Evolutionary conservation across 2,797 vertebrate genomes (phyloP).

Genomic region (Takifugu ocellatus): DNA sequence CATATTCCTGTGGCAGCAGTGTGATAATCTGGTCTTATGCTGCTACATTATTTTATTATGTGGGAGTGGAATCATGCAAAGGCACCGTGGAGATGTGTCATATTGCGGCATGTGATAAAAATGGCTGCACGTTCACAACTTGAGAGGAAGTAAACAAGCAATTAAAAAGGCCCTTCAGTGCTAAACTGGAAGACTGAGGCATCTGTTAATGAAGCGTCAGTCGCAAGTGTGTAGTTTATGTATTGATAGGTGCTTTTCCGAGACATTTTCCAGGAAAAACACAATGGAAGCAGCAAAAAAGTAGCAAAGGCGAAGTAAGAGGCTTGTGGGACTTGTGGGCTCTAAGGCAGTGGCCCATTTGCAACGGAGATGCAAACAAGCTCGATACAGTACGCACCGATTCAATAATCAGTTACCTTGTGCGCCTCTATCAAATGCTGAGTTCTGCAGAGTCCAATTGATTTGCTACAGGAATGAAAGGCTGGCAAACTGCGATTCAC

Average conservation of each 20-base stretch:
- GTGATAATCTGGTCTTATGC: too few relatives aligned
- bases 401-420: slow-evolving; percentile 62
- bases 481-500: slow-evolving; percentile 56
- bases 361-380: slow-evolving; percentile 41
- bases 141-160: slow-evolving; percentile 19
- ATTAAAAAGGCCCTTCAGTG: slow-evolving; percentile 19
- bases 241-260: neutral
- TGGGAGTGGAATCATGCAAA: too few relatives aligned
- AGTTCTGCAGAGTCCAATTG: slow-evolving; percentile 64
- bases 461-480: slow-evolving; percentile 67
- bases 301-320: slow-evolving; percentile 26
- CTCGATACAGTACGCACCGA: slow-evolving; percentile 45
- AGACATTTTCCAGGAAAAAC: neutral
- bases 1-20: too few relatives aligned
- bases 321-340: slow-evolving; percentile 20
- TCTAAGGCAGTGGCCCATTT: slow-evolving; percentile 9
- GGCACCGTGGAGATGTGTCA: neutral
- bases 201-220: slow-evolving; percentile 23
- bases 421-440: slow-evolving; percentile 55
- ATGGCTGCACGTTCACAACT: slow-evolving; percentile 34
- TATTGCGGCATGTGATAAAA: slow-evolving; percentile 40
- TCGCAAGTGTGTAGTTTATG: slow-evolving; percentile 8
- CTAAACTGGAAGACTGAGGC: neutral
- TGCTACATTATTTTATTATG: too few relatives aligned
- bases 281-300: too few relatives aligned